Evolutionary conservation across 2,113 vertebrate genomes (phyloP), one percentile per base, ranked within the genome.

Genomic region (Octodon degus): DNA sequence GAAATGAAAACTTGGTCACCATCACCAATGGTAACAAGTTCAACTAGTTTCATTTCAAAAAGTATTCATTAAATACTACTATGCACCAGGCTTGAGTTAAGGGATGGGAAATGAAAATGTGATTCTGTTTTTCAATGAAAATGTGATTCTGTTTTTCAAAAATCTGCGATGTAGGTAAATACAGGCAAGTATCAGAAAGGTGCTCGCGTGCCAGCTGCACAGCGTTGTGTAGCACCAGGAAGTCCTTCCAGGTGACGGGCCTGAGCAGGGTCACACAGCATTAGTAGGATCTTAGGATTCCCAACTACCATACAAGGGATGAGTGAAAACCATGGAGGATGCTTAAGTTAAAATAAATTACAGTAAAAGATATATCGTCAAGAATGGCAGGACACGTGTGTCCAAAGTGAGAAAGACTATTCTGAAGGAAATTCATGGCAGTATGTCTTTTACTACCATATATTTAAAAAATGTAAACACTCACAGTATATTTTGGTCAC

Each of bases 141-240:
- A 5, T 12, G 50, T 17, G 11, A 70, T 58, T 7, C 9, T 60
- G 40, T 58, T 25, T 50, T 34, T 81, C 60, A 90, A 79, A 90
- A 55, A 60, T 5, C 22, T 16, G 6, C 25, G 32, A 2, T 40
- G 10, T 22, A 55, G 34, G 25, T 2, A 76, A 70, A 13, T 20
- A 91, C 43, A 67, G 24, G 7, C 6, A 27, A 30, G 17, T 30
- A 30, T 11, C 0, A 40, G 58, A 20, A 37, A 83, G 86, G 40
- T 20, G 34, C n/a, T 20, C 8, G 32, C 19, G 43, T 19, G 25
- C 2, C 40, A 55, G 2, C 24, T n/a, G 50, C 67, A 27, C 53
- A 7, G 20, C 1, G 27, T 7, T 19, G 8, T 0, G 7, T 3
- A 60, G 34, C 16, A 20, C 37, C 3, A 17, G 77, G 10, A 58